phyloP scores from a whole-genome alignment of 2,888 invertebrate genomes.

The Acronicta leporina region DNA sequence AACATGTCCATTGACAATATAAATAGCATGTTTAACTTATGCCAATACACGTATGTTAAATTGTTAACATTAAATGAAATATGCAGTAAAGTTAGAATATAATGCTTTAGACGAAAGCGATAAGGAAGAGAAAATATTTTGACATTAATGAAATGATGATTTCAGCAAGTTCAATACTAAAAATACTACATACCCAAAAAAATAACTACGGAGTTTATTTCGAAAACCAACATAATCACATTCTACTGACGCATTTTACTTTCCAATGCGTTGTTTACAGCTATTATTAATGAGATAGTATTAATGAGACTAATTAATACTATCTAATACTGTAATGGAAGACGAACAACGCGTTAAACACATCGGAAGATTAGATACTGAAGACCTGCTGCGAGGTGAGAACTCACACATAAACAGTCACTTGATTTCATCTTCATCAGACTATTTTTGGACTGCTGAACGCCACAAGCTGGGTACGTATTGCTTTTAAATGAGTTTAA shows the following conservation, averaged over 20 bases:
- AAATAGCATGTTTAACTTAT: too few relatives aligned
- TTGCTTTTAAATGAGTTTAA: too few relatives aligned
- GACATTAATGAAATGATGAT: neutral
- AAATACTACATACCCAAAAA: conserved; percentile 3
- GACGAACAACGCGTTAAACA: conserved; percentile 13
- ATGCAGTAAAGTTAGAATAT: too few relatives aligned
- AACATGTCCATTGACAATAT: too few relatives aligned
- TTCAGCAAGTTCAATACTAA: conserved; percentile 1
- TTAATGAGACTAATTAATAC: too few relatives aligned
- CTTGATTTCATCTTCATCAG: too few relatives aligned
- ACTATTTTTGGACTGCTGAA: too few relatives aligned
- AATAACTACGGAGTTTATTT: conserved; percentile 1
- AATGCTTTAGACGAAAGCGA: too few relatives aligned
- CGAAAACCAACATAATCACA: neutral
- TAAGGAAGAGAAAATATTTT: neutral
- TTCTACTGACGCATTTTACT: conserved; percentile 8
- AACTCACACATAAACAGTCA: neutral
- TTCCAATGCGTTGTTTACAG: conserved; percentile 1
- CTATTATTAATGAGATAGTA: too few relatives aligned
- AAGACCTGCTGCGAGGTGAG: conserved; percentile 10
- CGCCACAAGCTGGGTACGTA: too few relatives aligned
- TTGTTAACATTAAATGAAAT: too few relatives aligned
- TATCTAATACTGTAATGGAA: conserved; percentile 3
- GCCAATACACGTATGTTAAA: too few relatives aligned
- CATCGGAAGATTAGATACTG: conserved; percentile 2